phyloP scores from a whole-genome alignment of 2,797 vertebrate genomes.

The Sparidentex hasta region DNA sequence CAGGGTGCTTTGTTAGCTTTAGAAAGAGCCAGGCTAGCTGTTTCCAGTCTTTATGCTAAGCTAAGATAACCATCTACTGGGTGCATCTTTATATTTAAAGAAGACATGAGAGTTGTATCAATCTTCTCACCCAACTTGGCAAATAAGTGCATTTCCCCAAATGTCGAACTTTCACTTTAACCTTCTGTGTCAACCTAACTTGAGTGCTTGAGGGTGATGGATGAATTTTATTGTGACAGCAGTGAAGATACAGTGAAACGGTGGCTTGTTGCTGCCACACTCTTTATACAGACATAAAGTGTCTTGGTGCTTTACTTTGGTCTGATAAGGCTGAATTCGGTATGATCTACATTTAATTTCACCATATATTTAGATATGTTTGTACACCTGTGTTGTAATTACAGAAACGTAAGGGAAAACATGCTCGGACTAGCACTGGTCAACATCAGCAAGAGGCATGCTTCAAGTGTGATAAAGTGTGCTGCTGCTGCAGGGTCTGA shows the following conservation, averaged over 20 bases:
- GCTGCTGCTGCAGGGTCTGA: constrained; percentile 3
- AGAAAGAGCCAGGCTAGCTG: not conserved
- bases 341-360: constrained; percentile 5
- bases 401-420: constrained; percentile 35
- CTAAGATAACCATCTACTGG: constrained; percentile 5
- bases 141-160: not conserved
- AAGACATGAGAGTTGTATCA: not conserved
- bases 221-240: not conserved
- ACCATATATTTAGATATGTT: constrained; percentile 10
- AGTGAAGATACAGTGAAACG: not conserved
- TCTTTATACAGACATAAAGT: constrained; percentile 2
- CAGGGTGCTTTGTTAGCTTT: not conserved
- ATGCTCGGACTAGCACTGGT: constrained; percentile 54
- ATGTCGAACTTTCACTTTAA: not conserved
- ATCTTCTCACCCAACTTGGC: not conserved
- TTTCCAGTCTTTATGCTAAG: not conserved
- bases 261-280: not conserved
- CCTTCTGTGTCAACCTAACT: not conserved
- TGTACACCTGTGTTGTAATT: constrained; percentile 19
- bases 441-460: constrained; percentile 54
- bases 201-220: not conserved
- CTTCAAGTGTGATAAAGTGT: constrained; percentile 47
- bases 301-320: constrained; percentile 31
- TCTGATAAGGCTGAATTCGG: constrained; percentile 13
- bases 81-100: not conserved